Conservation (phyloP, 1,140 invertebrate genomes). For the Gryllus bimaculatus region DNA sequence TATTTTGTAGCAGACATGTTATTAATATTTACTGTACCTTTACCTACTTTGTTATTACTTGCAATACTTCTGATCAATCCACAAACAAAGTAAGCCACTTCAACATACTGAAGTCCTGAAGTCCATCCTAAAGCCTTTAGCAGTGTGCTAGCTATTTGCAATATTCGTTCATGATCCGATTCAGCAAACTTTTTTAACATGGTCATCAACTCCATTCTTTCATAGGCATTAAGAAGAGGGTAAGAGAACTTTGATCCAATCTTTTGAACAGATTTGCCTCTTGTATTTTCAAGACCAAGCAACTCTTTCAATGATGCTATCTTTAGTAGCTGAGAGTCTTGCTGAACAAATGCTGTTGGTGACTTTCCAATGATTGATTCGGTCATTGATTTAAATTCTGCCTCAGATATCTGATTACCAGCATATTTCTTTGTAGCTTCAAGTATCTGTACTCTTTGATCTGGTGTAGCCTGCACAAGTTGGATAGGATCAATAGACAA, state of each 20-base stretch:
- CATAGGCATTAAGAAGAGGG: background rate
- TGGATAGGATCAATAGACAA: background rate
- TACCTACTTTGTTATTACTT: background rate
- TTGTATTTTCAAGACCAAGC: background rate
- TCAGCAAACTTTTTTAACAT: background rate
- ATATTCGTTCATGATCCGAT: background rate
- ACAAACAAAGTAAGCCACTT: background rate
- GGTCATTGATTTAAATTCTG: background rate
- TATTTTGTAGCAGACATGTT: background rate
- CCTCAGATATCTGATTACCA: background rate
- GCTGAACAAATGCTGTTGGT: too few relatives aligned
- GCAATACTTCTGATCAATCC: background rate
- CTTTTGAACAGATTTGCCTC: background rate
- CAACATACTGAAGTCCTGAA: background rate
- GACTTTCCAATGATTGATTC: background rate
- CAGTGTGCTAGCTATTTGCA: background rate
- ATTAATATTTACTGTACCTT: background rate
- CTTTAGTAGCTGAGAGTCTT: too few relatives aligned
- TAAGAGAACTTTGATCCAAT: background rate
- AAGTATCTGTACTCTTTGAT: background rate
- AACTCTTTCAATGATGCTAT: background rate
- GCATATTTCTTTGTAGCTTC: constrained; percentile 9
- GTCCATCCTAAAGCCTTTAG: background rate
- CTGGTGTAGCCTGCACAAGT: background rate
- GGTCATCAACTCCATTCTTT: background rate